Evolutionary conservation across 1,140 invertebrate genomes (phyloP).

Genomic region (Diabrotica undecimpunctata): DNA sequence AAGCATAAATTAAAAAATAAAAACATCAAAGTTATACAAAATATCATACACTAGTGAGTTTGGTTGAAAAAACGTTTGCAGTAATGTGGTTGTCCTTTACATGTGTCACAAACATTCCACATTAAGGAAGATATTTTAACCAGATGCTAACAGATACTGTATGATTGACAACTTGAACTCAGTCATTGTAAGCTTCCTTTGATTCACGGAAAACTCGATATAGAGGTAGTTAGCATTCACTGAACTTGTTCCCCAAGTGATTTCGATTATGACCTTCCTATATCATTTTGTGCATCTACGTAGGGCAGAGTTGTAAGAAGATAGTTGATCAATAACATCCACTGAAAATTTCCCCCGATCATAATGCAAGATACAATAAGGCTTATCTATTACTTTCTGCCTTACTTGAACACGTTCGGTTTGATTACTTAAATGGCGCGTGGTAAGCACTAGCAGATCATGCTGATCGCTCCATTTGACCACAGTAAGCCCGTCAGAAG

Average conservation of each 20-base stretch:
- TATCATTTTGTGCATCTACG: conserved; percentile 32
- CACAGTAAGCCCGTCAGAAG: no score
- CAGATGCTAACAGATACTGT: conserved; percentile 5
- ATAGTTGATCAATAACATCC: conserved; percentile 42
- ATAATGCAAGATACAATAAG: conserved; percentile 36
- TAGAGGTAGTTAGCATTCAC: conserved; percentile 24
- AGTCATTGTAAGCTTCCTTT: conserved; percentile 9
- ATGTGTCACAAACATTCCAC: no score
- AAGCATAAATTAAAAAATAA: no score
- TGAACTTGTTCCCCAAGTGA: conserved; percentile 11
- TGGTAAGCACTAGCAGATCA: no score
- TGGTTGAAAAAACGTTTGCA: no score
- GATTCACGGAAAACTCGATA: conserved; percentile 7
- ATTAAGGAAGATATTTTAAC: no score
- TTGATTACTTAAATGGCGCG: no score
- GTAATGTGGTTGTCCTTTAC: conserved; percentile 3
- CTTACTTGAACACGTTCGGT: no score
- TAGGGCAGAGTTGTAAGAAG: conserved; percentile 34
- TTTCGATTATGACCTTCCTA: conserved; percentile 33
- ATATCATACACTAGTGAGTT: no score
- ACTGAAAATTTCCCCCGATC: conserved; percentile 40
- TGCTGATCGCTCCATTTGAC: no score
- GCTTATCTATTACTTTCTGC: conserved; percentile 15
- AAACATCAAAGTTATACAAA: no score
- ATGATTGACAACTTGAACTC: conserved; percentile 17